These are phyloP conservation scores for Choloepus hoffmanni DNA, from an alignment of 2,113 vertebrate genomes.

Conservation along the genomic window DNA sequence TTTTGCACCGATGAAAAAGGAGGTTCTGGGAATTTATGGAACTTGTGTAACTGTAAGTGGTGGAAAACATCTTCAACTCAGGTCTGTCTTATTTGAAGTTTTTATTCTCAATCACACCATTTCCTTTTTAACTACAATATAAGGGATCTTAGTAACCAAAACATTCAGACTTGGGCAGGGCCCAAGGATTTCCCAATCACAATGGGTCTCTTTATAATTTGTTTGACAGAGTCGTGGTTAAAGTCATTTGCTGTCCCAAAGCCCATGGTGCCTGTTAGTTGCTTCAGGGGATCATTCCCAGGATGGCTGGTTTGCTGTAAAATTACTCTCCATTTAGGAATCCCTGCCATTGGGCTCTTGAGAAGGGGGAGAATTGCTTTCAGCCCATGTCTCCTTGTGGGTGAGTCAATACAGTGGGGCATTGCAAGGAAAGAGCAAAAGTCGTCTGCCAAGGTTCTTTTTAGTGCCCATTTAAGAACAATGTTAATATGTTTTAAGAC, in stretches of 20 bases:
- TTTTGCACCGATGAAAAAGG: background rate
- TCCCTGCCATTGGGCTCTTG: background rate
- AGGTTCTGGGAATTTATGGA: background rate
- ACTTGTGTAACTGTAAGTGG: background rate
- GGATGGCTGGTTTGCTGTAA: background rate
- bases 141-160: background rate
- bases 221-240: constrained; percentile 26
- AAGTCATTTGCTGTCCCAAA: background rate
- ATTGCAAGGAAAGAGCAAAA: background rate
- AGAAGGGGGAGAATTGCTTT: too few species aligned
- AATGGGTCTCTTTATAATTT: background rate
- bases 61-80: background rate
- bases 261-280: background rate
- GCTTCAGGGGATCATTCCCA: too few species aligned
- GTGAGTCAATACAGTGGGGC: too few species aligned
- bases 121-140: background rate
- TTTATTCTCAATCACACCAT: background rate
- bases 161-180: background rate
- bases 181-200: background rate
- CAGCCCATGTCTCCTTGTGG: too few species aligned
- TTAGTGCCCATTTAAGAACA: background rate
- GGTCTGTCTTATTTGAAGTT: background rate
- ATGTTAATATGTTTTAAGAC: background rate
- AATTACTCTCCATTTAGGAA: background rate
- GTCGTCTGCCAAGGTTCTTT: background rate